These are phyloP conservation scores for Cyrtonyx montezumae DNA, from an alignment of 2,113 vertebrate species.

Conservation along the genomic window DNA sequence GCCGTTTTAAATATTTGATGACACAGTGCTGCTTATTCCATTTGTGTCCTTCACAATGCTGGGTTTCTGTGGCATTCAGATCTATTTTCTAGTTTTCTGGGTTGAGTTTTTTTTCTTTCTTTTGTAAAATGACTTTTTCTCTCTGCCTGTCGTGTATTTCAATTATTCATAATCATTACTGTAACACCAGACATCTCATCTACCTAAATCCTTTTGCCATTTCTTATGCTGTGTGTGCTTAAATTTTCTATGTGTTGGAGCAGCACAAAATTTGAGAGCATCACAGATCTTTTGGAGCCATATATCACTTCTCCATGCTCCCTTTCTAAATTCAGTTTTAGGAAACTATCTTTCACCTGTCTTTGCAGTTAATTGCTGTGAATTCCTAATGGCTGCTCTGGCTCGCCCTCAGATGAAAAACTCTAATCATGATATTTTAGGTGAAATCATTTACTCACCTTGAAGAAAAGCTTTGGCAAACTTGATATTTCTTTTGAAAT, in stretches of 20 bases:
- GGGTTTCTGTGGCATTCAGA: not conserved
- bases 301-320: not conserved
- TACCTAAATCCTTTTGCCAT: not conserved
- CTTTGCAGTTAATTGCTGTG: not conserved
- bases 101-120: not conserved
- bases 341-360: not conserved
- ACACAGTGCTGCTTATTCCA: not conserved
- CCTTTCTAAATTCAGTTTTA: constrained; percentile 1
- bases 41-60: not conserved
- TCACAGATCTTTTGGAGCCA: not conserved
- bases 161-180: not conserved
- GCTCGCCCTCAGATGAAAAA: not conserved
- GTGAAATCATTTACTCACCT: not conserved
- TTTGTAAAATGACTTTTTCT: not conserved
- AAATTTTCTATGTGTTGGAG: not conserved
- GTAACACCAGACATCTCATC: not conserved
- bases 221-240: not conserved
- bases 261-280: not conserved
- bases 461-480: not conserved
- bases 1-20: constrained; percentile 21
- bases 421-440: not conserved
- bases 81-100: not conserved
- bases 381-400: not conserved
- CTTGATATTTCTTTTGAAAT: not conserved
- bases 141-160: not conserved